Conservation (phyloP, 2,797 vertebrate genomes). For the Acrossocheilus fasciatus region DNA sequence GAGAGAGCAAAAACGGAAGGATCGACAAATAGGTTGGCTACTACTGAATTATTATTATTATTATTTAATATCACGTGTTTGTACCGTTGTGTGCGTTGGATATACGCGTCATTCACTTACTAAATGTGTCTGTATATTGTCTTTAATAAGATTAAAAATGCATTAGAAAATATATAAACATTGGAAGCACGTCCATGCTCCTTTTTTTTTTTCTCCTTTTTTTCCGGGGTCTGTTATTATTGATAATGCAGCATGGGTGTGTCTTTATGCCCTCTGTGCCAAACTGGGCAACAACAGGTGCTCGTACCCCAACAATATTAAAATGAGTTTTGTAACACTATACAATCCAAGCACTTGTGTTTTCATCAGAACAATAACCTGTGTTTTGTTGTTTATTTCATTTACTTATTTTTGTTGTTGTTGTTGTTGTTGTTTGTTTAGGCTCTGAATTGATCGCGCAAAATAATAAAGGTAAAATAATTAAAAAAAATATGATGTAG, state of each 20-base stretch:
- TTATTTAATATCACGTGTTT: slow-evolving; percentile 9
- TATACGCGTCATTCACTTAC: not conserved
- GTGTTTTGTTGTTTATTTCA: not conserved
- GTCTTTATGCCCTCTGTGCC: slow-evolving; percentile 19
- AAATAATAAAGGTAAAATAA: slow-evolving; percentile 7
- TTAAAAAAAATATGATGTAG: not conserved
- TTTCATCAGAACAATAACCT: not conserved
- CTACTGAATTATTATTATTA: not conserved
- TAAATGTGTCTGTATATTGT: not conserved
- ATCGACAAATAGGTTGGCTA: slow-evolving; percentile 66
- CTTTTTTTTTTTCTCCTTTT: accelerated
- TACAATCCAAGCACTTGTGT: not conserved
- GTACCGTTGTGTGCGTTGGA: not conserved
- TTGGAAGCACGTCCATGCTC: not conserved
- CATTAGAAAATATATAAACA: not conserved
- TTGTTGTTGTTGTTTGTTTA: not conserved
- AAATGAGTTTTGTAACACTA: not conserved
- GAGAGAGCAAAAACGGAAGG: slow-evolving; percentile 60
- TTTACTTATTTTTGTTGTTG: not conserved
- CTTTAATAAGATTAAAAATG: not conserved
- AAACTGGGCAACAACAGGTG: slow-evolving; percentile 33
- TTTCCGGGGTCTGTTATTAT: not conserved
- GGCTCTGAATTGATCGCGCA: not conserved
- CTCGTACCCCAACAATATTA: not conserved
- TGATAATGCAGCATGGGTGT: slow-evolving; percentile 14